Conservation (phyloP, 2,113 vertebrate genomes). For the Psammodynastes pulverulentus region DNA sequence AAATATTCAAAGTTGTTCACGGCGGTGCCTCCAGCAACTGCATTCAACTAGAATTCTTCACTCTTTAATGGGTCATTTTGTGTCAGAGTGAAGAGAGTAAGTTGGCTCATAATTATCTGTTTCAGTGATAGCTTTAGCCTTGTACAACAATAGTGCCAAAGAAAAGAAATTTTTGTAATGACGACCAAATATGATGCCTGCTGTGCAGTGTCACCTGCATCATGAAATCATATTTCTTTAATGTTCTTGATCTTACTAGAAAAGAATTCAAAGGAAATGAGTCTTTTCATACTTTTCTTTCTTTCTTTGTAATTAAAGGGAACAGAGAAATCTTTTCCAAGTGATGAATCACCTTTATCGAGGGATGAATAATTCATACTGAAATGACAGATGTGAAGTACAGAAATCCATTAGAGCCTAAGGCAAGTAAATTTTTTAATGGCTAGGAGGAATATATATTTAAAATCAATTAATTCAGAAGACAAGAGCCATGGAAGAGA, state of each 20-base stretch:
- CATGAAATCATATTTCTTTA: neutral
- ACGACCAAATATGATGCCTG: neutral
- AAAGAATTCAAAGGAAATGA: neutral
- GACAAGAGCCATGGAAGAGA: neutral
- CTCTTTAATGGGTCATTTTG: neutral
- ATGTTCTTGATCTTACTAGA: neutral
- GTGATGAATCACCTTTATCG: slow-evolving; percentile 1
- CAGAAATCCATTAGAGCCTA: neutral
- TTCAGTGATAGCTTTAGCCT: neutral
- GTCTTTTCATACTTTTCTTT: neutral
- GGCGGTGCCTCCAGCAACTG: neutral
- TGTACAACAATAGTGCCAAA: neutral
- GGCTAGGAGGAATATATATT: neutral
- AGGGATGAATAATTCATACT: neutral
- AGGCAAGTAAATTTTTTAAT: neutral
- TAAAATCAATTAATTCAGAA: neutral
- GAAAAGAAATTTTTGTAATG: neutral
- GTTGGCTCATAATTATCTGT: neutral
- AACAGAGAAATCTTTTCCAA: neutral
- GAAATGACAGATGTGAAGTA: neutral
- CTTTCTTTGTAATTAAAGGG: neutral
- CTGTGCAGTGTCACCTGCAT: neutral
- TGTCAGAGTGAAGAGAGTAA: neutral
- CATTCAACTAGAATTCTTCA: neutral
- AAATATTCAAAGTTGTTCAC: neutral